Base-by-base conservation (phyloP, 2,888 invertebrate genomes). In the Oxyscelio sp. region DNA sequence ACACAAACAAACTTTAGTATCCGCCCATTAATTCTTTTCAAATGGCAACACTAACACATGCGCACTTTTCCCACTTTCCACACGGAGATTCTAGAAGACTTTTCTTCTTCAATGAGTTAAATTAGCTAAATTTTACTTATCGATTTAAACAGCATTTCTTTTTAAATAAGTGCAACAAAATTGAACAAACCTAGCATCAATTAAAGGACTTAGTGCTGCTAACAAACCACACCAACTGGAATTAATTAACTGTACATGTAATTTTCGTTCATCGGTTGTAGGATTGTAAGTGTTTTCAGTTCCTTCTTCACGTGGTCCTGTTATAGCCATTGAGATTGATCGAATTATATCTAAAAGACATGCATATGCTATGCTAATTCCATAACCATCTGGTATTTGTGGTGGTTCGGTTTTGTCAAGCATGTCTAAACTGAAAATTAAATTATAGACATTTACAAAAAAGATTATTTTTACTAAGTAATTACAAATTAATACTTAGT, bases 201-300 rank as follows among this genome's bases (percentile, higher is more conserved):
- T 97, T 56, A 99, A 94, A 2, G 99, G 97, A 77, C 98, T 98
- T 83, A 99, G 95, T 0, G 99, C 99, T 90, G 98, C 98, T 38
- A 99, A 95, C 54, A 99, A 95, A 0, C 99, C 99, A 93, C 98
- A 98, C 99, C 99, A 99, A 86, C 98, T 98, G 0, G 99, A 99
- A 90, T 97, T 97, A 31, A 99, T 96, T 24, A 99, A 94, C 95
- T 99, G 97, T 27, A 96, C 95, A 90, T 96, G 95, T 8, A 96
- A 92, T 86, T 95, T 95, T 70, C 94, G 94, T 73, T 95, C 94
- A 13, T 92, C 92, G 85, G 95, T 94, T 43, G 91, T 94, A 4
- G 95, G 95, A 21, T 95, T 95, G 84, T 95, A 94, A 22, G 78
- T 87, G 83, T 87, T 92, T 85, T 92, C 93, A 9, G 79, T 88